Conservation (phyloP, 2,888 invertebrate species). For the Nomada goodeniana region DNA sequence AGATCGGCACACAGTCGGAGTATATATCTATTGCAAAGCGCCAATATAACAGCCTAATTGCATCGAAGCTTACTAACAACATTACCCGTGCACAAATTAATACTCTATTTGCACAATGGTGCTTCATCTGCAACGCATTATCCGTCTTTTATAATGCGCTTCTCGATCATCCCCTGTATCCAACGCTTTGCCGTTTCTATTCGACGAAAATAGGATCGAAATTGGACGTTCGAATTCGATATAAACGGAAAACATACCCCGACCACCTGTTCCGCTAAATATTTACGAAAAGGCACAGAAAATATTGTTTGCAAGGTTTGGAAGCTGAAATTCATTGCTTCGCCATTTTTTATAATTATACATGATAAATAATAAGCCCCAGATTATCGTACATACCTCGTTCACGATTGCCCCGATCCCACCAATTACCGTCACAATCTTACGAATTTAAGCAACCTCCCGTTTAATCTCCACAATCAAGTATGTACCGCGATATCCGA, state of each 20-base stretch:
- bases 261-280: not conserved
- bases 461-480: too few species aligned
- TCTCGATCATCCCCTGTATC: not conserved
- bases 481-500: constrained; percentile 7
- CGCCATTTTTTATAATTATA: too few species aligned
- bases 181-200: not conserved
- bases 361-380: too few species aligned
- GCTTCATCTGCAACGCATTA: constrained; percentile 31
- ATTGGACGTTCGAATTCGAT: not conserved
- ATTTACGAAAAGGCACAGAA: not conserved
- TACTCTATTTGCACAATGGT: constrained; percentile 41
- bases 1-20: constrained; percentile 32
- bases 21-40: constrained; percentile 27
- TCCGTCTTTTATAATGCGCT: constrained; percentile 22
- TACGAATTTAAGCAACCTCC: too few species aligned
- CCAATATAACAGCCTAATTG: constrained; percentile 48
- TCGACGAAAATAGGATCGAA: not conserved
- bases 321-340: too few species aligned
- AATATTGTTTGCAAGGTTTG: too few species aligned
- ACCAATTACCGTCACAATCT: too few species aligned
- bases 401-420: too few species aligned
- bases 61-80: constrained; percentile 44
- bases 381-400: too few species aligned
- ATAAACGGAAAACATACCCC: not conserved
- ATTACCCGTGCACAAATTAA: constrained; percentile 46